phyloP scores from a whole-genome alignment of 2,797 vertebrate genomes.

The Acanthurus lineatus region DNA sequence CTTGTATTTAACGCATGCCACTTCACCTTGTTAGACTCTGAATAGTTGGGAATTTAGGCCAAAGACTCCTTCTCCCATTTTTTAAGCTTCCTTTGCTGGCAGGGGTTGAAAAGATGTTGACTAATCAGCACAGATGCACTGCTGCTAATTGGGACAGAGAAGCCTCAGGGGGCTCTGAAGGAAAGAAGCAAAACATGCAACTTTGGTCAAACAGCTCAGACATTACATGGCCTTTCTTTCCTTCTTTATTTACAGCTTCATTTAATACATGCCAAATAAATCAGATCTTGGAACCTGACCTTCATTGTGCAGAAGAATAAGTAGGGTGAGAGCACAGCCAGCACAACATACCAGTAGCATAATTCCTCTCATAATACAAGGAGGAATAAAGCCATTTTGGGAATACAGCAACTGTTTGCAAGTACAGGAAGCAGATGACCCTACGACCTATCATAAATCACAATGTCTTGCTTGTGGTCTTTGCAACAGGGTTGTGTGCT shows the following conservation, averaged over 20 bases:
- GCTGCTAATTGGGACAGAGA: conserved; percentile 67
- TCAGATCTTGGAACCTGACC: too few relatives aligned
- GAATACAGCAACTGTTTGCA: too few relatives aligned
- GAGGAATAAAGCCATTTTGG: conserved; percentile 2
- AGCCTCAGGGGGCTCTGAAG: conserved; percentile 24
- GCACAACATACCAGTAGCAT: neutral
- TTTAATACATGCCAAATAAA: neutral
- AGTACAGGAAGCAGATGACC: too few relatives aligned
- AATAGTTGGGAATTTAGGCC: conserved; percentile 57
- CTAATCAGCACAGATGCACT: conserved; percentile 76
- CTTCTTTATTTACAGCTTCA: neutral
- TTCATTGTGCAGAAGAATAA: neutral
- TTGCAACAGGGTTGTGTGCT: too few relatives aligned
- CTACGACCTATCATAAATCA: too few relatives aligned
- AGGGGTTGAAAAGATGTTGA: conserved; percentile 68
- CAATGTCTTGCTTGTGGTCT: too few relatives aligned
- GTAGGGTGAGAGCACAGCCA: neutral
- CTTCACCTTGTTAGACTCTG: conserved; percentile 55
- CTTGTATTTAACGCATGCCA: conserved; percentile 25
- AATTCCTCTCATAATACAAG: neutral
- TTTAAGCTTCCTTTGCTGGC: conserved; percentile 64
- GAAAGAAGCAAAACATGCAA: conserved; percentile 27
- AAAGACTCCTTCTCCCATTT: conserved; percentile 47
- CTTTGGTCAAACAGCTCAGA: conserved; percentile 7
- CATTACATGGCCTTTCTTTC: neutral